phyloP scores from a whole-genome alignment of 2,113 vertebrate species.

The Tenebrosternarchus preto region DNA sequence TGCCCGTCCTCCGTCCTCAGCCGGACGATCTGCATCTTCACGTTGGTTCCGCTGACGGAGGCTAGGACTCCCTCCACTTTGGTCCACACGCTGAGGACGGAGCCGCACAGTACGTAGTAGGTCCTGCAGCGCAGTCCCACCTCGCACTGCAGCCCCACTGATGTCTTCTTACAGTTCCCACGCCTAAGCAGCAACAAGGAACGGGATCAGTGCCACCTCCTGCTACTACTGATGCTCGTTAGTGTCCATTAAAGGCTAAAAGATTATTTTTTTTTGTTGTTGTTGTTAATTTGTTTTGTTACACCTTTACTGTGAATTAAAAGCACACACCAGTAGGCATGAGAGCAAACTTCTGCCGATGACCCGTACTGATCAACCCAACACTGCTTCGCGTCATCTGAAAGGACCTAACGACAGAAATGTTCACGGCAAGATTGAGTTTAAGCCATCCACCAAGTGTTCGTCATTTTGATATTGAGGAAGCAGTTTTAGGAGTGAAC shows the following conservation, averaged over 20 bases:
- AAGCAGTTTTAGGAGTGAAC: not conserved
- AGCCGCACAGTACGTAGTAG: conserved; percentile 92
- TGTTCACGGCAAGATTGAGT: not conserved
- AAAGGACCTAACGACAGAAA: conserved; percentile 78
- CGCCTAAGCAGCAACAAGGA: conserved; percentile 76
- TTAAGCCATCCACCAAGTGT: not conserved
- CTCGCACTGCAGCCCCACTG: conserved; percentile 92
- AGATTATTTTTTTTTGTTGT: too few relatives aligned
- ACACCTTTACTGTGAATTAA: too few relatives aligned
- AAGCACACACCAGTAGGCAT: conserved; percentile 88
- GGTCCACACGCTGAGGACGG: conserved; percentile 96
- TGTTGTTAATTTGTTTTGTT: too few relatives aligned
- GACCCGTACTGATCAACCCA: conserved; percentile 94
- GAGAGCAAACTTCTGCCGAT: conserved; percentile 92
- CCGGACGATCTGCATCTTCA: conserved; percentile 97
- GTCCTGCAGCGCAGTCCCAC: conserved; percentile 92
- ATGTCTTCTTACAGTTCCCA: conserved; percentile 96
- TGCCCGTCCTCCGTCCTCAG: conserved; percentile 94
- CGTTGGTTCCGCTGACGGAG: conserved; percentile 91
- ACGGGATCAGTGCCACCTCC: too few relatives aligned
- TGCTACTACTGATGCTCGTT: not conserved
- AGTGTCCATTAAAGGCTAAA: too few relatives aligned
- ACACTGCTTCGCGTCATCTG: conserved; percentile 90
- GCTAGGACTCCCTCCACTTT: conserved; percentile 94
- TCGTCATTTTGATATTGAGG: not conserved